A percentile compares a stretch with the other conserved stretches of the same genome.
These are phyloP conservation scores for Hippocampus kuda DNA, from an alignment of 2,797 vertebrate species.

Conservation along the genomic window DNA sequence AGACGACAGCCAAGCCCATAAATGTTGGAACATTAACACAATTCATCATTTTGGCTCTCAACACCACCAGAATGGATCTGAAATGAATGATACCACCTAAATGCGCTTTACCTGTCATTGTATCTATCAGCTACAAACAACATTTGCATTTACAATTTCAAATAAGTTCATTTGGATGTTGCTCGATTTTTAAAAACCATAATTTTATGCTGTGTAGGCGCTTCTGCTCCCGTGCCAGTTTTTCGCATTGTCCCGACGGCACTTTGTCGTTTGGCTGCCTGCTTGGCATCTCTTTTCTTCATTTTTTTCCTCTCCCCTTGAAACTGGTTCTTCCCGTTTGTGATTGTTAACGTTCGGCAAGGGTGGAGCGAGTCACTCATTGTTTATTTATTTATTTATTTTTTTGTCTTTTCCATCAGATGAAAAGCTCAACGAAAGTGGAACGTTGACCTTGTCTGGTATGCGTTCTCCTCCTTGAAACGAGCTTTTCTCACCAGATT, in stretches of 20 bases:
- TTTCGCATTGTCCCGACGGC: no score
- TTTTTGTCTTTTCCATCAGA: background rate
- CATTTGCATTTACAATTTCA: no score
- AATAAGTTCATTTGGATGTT: background rate
- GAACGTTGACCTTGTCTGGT: background rate
- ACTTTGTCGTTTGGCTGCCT: background rate
- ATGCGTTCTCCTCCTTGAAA: slow-evolving; percentile 35
- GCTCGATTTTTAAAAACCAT: background rate
- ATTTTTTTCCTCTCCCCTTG: background rate
- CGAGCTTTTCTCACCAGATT: slow-evolving; percentile 28
- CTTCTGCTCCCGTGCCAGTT: no score
- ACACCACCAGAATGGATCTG: no score
- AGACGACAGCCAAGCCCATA: no score
- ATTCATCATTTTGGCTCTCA: no score
- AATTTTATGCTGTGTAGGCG: background rate
- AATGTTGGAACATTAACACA: no score
- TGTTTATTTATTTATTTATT: background rate
- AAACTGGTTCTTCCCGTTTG: slow-evolving; percentile 1
- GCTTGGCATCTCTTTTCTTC: background rate
- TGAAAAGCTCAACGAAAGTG: background rate
- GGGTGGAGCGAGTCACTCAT: background rate
- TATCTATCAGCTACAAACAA: no score
- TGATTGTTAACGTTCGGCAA: background rate
- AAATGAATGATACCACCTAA: no score
- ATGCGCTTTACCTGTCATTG: no score